phyloP scores from a whole-genome alignment of 1,140 invertebrate genomes.

The Zaprionus gabonicus region DNA sequence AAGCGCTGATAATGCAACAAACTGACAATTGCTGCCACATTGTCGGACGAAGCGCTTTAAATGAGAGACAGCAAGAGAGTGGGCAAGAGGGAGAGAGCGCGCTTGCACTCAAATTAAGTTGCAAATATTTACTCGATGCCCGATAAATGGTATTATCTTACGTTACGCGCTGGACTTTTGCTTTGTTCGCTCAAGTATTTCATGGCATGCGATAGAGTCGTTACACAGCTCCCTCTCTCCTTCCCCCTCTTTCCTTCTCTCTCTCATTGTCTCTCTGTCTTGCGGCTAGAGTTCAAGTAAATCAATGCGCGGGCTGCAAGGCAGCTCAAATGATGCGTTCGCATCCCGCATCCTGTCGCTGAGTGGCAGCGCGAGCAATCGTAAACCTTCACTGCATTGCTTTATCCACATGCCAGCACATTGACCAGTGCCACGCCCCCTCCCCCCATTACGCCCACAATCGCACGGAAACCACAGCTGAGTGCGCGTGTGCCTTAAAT shows the following conservation, averaged over 20 bases:
- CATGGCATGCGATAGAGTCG: constrained; percentile 9
- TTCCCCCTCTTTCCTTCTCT: neutral
- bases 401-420: constrained; percentile 23
- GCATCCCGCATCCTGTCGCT: constrained; percentile 50
- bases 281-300: constrained; percentile 37
- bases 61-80: neutral
- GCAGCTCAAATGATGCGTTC: constrained; percentile 66
- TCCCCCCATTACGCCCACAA: constrained; percentile 17
- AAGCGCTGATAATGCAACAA: constrained; percentile 76
- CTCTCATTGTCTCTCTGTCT: constrained; percentile 1
- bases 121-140: constrained; percentile 12
- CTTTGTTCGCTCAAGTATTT: constrained; percentile 2
- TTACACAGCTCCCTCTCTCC: neutral
- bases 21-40: constrained; percentile 66
- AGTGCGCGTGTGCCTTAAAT: constrained; percentile 47
- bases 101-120: constrained; percentile 26
- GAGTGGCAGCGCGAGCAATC: constrained; percentile 49
- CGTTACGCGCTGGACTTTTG: constrained; percentile 7
- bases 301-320: constrained; percentile 32
- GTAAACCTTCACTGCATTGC: constrained; percentile 35
- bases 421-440: constrained; percentile 36
- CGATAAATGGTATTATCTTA: constrained; percentile 21
- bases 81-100: neutral
- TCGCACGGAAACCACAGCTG: constrained; percentile 76
- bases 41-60: constrained; percentile 9